phyloP scores from a whole-genome alignment of 2,888 invertebrate species.

The Epiblema foenella region DNA sequence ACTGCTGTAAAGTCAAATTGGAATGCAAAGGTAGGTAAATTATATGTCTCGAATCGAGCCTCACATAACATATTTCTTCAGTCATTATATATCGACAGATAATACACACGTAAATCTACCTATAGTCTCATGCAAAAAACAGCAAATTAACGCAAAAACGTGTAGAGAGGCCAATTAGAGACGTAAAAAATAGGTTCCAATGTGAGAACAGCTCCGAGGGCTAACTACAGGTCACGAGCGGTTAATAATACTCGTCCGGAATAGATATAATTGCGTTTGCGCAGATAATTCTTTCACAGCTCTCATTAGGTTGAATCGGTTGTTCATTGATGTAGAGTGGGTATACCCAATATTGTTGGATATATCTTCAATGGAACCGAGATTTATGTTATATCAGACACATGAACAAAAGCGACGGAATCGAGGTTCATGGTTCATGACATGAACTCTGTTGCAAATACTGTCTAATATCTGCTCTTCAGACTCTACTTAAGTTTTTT shows the following conservation, averaged over 20 bases:
- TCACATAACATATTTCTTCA: too few species aligned
- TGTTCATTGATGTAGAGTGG: slow-evolving; percentile 7
- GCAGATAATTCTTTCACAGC: slow-evolving; percentile 16
- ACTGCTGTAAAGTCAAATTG: too few species aligned
- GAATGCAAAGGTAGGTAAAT: not conserved
- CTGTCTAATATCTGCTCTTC: too few species aligned
- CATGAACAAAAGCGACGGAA: too few species aligned
- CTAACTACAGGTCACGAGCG: slow-evolving; percentile 25
- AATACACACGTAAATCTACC: slow-evolving; percentile 10
- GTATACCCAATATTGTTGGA: not conserved
- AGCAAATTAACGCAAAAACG: slow-evolving; percentile 25
- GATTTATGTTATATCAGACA: too few species aligned
- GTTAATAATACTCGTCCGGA: slow-evolving; percentile 17
- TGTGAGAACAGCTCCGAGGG: slow-evolving; percentile 33
- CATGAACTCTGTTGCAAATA: too few species aligned
- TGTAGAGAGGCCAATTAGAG: slow-evolving; percentile 17
- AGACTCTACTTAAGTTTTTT: too few species aligned
- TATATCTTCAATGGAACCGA: not conserved
- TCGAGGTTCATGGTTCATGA: too few species aligned
- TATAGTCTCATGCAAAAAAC: slow-evolving; percentile 17
- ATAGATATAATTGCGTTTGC: slow-evolving; percentile 39
- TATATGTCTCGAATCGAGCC: too few species aligned
- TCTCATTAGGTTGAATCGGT: slow-evolving; percentile 22
- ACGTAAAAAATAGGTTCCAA: slow-evolving; percentile 21
- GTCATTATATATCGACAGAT: not conserved